Evolutionary conservation across 2,888 invertebrate genomes (phyloP).

Genomic region (Drosophila barbarae): DNA sequence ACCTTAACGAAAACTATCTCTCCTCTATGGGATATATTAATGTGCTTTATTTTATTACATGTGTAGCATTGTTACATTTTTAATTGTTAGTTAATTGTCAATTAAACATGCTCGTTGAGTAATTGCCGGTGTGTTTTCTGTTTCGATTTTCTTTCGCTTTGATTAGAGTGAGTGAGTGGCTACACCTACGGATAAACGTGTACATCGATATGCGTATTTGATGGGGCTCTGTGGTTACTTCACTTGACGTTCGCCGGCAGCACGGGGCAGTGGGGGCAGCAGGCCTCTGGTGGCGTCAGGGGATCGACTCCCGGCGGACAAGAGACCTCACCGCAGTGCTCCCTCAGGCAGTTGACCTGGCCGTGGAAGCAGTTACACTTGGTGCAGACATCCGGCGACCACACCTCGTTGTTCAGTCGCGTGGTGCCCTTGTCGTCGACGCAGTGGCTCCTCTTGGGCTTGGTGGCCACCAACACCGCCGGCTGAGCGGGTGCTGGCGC

Average conservation of each 20-base stretch:
- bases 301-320: conserved; percentile 77
- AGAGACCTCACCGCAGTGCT: conserved; percentile 78
- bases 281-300: conserved; percentile 78
- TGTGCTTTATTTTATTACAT: conserved; percentile 73
- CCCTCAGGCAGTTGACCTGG: conserved; percentile 80
- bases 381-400: conserved; percentile 81
- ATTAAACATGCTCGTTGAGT: conserved; percentile 38
- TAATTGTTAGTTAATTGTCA: conserved; percentile 48
- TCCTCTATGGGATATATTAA: conserved; percentile 35
- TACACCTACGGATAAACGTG: conserved; percentile 63
- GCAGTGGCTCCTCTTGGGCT: conserved; percentile 76
- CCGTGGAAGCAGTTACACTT: conserved; percentile 80
- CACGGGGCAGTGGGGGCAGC: conserved; percentile 79
- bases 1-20: not conserved
- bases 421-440: conserved; percentile 79
- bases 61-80: conserved; percentile 59
- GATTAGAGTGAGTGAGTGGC: conserved; percentile 54
- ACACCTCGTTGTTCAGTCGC: conserved; percentile 80
- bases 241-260: conserved; percentile 25
- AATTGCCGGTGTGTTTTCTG: conserved; percentile 17
- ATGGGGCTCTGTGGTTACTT: conserved; percentile 13
- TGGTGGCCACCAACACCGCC: conserved; percentile 29
- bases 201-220: conserved; percentile 65
- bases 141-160: conserved; percentile 14
- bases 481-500: conserved; percentile 39